Evolutionary conservation across 1,140 invertebrate species (phyloP), one percentile per base, ranked within the genome.

Genomic region (Eupristina koningsbergeri): DNA sequence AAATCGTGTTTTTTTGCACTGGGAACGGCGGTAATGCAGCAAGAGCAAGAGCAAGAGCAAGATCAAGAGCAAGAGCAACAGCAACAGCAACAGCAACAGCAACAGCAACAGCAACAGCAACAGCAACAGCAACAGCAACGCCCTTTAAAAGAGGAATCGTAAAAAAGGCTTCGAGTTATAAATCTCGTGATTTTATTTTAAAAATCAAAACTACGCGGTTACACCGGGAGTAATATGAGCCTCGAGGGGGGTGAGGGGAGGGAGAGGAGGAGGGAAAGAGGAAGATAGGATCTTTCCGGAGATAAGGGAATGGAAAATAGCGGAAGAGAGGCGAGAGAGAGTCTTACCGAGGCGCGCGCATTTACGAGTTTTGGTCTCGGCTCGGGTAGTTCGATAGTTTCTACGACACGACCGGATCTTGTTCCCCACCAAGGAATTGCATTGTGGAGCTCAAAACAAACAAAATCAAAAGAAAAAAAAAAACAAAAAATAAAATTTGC

Each of bases 311-410:
- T 26, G 63, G 63, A 77, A 83, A 83, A 76, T 71, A 77, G 81
- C 63, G 81, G 61, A 83, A 67, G 58, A 64, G 58, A 50, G 17
- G n/a, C n/a, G n/a, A 29, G 26, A 36, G 61, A 50, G 29, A 39
- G 34, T 39, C 31, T 80, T 58, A 22, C 31, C 47, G 53, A 64
- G 41, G 64, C 47, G 75, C 81, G 47, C 64, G n/a, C n/a, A n/a
- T 78, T 83, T 83, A 73, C 75, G 81, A 83, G 81, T 78, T 83
- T 77, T 41, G 47, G 75, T 73, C 75, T 83, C 81, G 81, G 64
- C 75, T 83, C 81, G 47, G 50, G 73, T 61, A 61, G 64, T 83
- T 78, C 75, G 75, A 83, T 78, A 78, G 47, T 58, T 78, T 83
- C 64, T 17, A 61, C 17, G 50, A 15, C 45, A 36, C 29, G 41